A percentile compares a stretch with the other conserved stretches of the same genome.
These are phyloP conservation scores for Drosophila kurseongensis DNA, from an alignment of 1,140 invertebrate genomes.

Conservation along the genomic window DNA sequence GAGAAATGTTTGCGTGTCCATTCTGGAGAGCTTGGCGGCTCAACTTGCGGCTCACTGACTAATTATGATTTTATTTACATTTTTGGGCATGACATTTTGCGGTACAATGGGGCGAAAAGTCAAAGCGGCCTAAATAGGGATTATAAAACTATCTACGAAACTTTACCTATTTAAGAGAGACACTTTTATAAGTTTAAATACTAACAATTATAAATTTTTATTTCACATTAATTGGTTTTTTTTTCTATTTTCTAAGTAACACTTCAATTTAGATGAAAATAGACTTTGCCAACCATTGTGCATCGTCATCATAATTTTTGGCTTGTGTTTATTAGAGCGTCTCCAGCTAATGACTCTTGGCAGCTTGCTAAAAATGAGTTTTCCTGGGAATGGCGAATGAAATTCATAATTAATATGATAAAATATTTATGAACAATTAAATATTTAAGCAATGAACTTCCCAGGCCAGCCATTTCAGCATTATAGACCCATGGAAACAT, in stretches of 20 bases:
- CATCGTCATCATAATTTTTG: constrained; percentile 19
- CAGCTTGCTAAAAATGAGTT: constrained; percentile 40
- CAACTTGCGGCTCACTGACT: constrained; percentile 13
- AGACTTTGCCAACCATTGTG: constrained; percentile 29
- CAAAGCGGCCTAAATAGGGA: background rate
- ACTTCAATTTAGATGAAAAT: background rate
- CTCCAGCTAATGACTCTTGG: constrained; percentile 61
- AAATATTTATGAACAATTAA: constrained; percentile 74
- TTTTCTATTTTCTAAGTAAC: background rate
- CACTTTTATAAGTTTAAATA: no score
- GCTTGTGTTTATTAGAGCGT: constrained; percentile 60
- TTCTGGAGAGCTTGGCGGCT: constrained; percentile 38
- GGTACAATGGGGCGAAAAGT: constrained; percentile 14
- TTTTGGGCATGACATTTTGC: constrained; percentile 66
- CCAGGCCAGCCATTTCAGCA: constrained; percentile 23
- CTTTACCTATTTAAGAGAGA: no score
- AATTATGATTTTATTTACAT: constrained; percentile 69
- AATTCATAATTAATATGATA: constrained; percentile 69
- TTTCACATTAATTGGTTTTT: background rate
- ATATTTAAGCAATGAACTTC: constrained; percentile 46
- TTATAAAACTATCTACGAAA: no score
- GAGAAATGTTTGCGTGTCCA: constrained; percentile 57
- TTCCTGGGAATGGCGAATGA: constrained; percentile 48
- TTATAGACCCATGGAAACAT: constrained; percentile 7
- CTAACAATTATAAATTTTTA: no score